Conservation (phyloP, 2,113 vertebrate species). For the Puma concolor region DNA sequence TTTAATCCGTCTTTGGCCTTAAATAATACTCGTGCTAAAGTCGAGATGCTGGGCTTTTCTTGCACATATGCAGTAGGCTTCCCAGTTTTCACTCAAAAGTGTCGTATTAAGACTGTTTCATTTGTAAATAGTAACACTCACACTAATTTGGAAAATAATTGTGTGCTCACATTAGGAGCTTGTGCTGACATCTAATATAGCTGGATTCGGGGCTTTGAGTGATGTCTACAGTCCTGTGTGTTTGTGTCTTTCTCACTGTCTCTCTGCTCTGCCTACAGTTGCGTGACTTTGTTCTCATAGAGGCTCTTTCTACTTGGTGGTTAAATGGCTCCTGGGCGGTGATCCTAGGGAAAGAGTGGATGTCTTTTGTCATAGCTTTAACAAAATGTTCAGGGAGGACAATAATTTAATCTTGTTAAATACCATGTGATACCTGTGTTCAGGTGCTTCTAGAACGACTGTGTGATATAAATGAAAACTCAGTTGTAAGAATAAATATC, state of each 20-base stretch:
- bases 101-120: background rate
- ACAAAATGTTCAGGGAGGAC: background rate
- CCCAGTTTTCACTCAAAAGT: background rate
- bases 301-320: background rate
- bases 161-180: background rate
- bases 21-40: background rate
- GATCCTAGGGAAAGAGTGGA: background rate
- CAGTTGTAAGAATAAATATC: background rate
- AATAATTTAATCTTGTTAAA: background rate
- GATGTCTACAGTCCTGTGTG: fast-evolving
- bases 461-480: background rate
- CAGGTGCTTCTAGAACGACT: background rate
- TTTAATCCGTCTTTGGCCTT: background rate
- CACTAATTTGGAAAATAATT: background rate
- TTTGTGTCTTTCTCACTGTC: background rate
- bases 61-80: too few species aligned
- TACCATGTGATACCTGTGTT: background rate
- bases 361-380: background rate
- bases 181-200: background rate
- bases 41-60: background rate
- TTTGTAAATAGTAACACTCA: background rate
- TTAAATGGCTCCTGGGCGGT: background rate
- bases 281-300: background rate
- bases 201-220: background rate
- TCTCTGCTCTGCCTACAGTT: background rate